Evolutionary conservation across 2,797 vertebrate genomes (phyloP).

Genomic region (Meriones psammophilus): DNA sequence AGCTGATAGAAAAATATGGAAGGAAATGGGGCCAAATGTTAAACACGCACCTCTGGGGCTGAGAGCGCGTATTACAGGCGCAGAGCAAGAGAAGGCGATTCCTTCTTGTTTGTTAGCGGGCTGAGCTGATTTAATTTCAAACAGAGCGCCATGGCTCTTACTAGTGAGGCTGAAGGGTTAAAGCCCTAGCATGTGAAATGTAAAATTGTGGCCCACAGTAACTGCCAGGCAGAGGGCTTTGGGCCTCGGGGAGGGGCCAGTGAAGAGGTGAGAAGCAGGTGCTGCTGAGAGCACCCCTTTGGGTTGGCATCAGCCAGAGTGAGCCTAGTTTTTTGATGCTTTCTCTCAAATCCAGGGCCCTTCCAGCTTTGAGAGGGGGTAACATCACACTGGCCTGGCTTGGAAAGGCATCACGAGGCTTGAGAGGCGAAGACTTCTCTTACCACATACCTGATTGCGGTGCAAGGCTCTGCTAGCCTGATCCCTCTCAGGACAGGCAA

Average conservation of each 20-base stretch:
- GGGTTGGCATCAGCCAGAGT: neutral
- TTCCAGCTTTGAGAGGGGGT: no score
- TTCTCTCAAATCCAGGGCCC: neutral
- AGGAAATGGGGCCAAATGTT: slow-evolving; percentile 48
- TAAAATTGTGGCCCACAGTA: neutral
- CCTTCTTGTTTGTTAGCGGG: slow-evolving; percentile 3
- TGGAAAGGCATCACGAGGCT: neutral
- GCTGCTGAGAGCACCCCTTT: neutral
- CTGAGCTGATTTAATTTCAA: slow-evolving; percentile 33
- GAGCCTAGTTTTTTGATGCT: neutral
- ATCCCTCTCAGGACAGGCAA: neutral
- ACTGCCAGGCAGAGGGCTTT: neutral
- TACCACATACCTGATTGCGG: neutral
- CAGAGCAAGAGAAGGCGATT: neutral
- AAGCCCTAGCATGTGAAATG: neutral
- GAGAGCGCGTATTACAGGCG: neutral
- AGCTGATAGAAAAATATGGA: slow-evolving; percentile 54
- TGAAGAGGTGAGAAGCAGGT: neutral
- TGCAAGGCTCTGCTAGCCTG: neutral
- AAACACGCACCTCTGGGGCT: slow-evolving; percentile 27
- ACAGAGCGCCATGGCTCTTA: neutral
- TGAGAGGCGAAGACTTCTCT: no score
- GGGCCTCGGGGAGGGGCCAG: neutral
- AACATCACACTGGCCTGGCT: rapidly evolving
- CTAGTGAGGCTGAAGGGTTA: neutral